phyloP scores from a whole-genome alignment of 2,113 vertebrate species.

The Leucoraja erinaceus region DNA sequence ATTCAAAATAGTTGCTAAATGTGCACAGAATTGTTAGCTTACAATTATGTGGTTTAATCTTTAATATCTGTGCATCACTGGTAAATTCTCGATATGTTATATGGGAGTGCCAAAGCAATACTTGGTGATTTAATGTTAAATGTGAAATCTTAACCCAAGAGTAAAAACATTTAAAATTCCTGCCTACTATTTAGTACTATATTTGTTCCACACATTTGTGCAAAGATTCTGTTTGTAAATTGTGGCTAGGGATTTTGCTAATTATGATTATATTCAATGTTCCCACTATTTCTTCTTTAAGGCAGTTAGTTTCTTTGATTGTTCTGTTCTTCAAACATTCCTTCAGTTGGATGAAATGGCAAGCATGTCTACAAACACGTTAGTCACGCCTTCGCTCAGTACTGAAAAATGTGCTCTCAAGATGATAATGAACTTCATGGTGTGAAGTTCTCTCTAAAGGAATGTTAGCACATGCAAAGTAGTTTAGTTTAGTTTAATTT shows the following conservation, averaged over 20 bases:
- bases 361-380: background rate
- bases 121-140: background rate
- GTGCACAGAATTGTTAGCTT: too few species aligned
- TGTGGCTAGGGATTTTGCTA: background rate
- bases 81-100: too few species aligned
- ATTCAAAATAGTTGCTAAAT: too few species aligned
- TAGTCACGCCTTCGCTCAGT: background rate
- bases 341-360: conserved; percentile 8
- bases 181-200: background rate
- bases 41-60: too few species aligned
- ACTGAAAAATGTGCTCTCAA: background rate
- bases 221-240: background rate
- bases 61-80: too few species aligned
- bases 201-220: background rate
- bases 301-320: background rate
- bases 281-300: background rate
- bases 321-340: background rate
- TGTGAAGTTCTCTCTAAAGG: too few species aligned
- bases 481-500: conserved; percentile 35
- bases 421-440: background rate
- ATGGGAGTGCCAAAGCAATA: background rate
- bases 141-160: background rate
- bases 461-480: background rate
- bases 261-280: background rate
- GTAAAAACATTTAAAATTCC: background rate